Evolutionary conservation across 2,888 invertebrate genomes (phyloP), one percentile per base, ranked within the genome.

Genomic region (Sinhomidia bicolor): DNA sequence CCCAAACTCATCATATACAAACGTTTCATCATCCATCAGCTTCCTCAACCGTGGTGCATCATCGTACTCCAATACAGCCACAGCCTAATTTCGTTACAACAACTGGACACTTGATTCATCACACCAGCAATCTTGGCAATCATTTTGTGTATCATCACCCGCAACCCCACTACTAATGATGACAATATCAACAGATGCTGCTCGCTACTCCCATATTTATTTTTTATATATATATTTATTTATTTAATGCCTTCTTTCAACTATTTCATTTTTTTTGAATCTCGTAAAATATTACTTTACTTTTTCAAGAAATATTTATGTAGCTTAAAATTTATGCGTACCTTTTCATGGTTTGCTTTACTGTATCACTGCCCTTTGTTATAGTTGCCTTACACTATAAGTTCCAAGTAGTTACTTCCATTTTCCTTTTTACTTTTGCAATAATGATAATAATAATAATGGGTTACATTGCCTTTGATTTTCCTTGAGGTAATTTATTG

Each of bases 21-120:
- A 62, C 62, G 32, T 62, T 65, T n/a, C 65, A 82, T 51, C 74
- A 83, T 68, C 74, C 76, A 20, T 14, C 47, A 1, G 44, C 85
- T 0, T 9, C 76, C n/a, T 23, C 83, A 17, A 20, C 78, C 12
- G 44, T 78, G 51, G 29, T 65, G 1, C 78, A 65, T 29, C 88
- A 83, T 47, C 41, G n/a, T 26, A 17, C 44, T 36, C 60, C 57
- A 0, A 41, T 60, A 20, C 20, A 10, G 9, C 54, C 71, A 20
- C 20, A 10, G 9, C 62, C 78, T 51, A 84, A 57, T 41, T 89
- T 80, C 36, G 74, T 89, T 54, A 85, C 88, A 29, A 88, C 78
- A 10, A 84, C 79, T 23, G 88, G 88, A 9, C 84, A 89, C 36
- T 85, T 89, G 26, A 62, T 89, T 60, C 84, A 89, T 62, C 88